phyloP scores from a whole-genome alignment of 2,113 vertebrate species.

The Agelaius phoeniceus region DNA sequence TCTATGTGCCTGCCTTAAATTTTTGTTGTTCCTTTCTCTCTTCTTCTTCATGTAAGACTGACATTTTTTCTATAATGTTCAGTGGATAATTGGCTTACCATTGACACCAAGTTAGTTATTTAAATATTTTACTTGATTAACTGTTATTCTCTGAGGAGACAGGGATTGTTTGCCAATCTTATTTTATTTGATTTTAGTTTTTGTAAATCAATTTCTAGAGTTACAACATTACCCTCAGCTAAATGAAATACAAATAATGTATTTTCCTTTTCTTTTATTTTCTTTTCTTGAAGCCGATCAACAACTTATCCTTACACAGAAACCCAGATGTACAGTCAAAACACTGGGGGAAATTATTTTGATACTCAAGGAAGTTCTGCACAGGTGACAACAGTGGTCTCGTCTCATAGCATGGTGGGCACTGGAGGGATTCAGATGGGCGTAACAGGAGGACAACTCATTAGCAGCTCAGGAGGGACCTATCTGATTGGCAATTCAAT shows the following conservation, averaged over 20 bases:
- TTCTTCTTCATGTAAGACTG: neutral
- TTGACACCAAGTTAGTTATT: neutral
- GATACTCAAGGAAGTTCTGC: conserved; percentile 85
- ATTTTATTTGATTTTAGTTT: neutral
- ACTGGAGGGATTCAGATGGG: conserved; percentile 86
- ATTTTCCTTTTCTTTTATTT: conserved; percentile 39
- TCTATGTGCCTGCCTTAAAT: neutral
- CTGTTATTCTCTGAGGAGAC: neutral
- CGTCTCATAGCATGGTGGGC: conserved; percentile 85
- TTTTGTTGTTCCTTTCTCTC: neutral
- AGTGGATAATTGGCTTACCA: neutral
- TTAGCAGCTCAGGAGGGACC: conserved; percentile 84
- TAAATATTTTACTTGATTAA: neutral
- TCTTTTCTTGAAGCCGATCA: conserved; percentile 79
- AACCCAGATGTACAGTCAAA: conserved; percentile 87
- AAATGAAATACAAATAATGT: conserved; percentile 40
- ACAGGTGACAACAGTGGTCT: conserved; percentile 85
- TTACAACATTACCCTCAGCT: neutral
- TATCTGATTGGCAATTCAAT: conserved; percentile 85
- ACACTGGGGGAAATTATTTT: conserved; percentile 84
- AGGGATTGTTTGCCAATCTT: neutral
- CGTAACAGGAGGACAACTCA: conserved; percentile 83
- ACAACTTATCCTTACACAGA: conserved; percentile 86
- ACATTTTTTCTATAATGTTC: neutral
- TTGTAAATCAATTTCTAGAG: neutral